phyloP scores from a whole-genome alignment of 2,797 vertebrate species.

The Orestias chungarensis region DNA sequence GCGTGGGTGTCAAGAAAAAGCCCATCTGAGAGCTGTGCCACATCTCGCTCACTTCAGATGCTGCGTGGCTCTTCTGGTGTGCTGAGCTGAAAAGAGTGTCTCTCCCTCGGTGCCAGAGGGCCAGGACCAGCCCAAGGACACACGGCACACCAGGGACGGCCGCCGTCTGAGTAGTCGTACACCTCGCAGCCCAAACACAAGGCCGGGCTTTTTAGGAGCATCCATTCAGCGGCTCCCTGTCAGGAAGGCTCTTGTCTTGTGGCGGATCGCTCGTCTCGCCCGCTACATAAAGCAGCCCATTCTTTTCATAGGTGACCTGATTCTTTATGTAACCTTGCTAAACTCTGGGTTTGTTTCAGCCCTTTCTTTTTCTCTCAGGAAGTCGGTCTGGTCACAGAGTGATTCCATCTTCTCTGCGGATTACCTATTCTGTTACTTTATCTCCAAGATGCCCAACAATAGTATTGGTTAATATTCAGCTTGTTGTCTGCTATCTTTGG shows the following conservation, averaged over 20 bases:
- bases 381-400: slow-evolving; percentile 37
- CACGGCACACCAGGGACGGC: slow-evolving; percentile 69
- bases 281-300: slow-evolving; percentile 76
- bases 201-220: slow-evolving; percentile 74
- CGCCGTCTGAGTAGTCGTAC: slow-evolving; percentile 68
- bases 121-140: slow-evolving; percentile 66
- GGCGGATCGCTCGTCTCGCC: slow-evolving; percentile 73
- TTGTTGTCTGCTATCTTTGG: background rate
- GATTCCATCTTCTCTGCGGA: slow-evolving; percentile 13
- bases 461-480: background rate
- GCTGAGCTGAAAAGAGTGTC: slow-evolving; percentile 61
- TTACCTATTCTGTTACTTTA: slow-evolving; percentile 15
- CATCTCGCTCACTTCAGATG: slow-evolving; percentile 56
- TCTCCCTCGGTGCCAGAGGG: slow-evolving; percentile 50
- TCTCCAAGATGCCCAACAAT: background rate
- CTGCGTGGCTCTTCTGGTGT: slow-evolving; percentile 55
- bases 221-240: slow-evolving; percentile 75
- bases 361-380: slow-evolving; percentile 55
- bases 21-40: slow-evolving; percentile 56
- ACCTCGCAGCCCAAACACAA: slow-evolving; percentile 76
- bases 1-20: slow-evolving; percentile 60
- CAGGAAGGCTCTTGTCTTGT: slow-evolving; percentile 77
- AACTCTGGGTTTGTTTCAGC: slow-evolving; percentile 67
- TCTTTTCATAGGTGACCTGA: slow-evolving; percentile 81
- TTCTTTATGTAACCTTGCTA: slow-evolving; percentile 76